These are phyloP conservation scores for Takifugu flavidus DNA, from an alignment of 2,113 vertebrate species.

Conservation along the genomic window DNA sequence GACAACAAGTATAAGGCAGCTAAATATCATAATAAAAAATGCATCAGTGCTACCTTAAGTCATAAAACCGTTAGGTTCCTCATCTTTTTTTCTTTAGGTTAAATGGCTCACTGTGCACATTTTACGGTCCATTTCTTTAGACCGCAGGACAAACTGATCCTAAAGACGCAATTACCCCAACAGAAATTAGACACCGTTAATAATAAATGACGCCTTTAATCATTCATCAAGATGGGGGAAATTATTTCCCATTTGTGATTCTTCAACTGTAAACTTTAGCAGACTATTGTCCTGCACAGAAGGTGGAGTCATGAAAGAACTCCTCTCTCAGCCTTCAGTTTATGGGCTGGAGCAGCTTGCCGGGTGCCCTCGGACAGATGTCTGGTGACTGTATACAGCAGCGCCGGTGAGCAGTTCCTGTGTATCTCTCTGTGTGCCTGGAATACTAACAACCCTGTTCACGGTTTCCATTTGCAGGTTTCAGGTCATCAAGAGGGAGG, in stretches of 20 bases:
- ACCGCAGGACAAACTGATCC: background rate
- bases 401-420: constrained; percentile 56
- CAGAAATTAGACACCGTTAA: background rate
- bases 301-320: background rate
- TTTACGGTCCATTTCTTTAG: no score
- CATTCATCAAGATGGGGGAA: background rate
- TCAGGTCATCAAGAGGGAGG: constrained; percentile 11
- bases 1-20: background rate
- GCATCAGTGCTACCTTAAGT: background rate
- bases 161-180: background rate
- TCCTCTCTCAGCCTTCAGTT: background rate
- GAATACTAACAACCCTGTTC: constrained; percentile 61
- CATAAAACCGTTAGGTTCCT: background rate
- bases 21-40: no score
- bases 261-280: background rate
- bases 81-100: background rate
- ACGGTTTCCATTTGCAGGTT: constrained; percentile 47
- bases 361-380: constrained; percentile 29
- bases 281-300: background rate
- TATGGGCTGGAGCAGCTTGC: constrained; percentile 13
- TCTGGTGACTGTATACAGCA: constrained; percentile 48
- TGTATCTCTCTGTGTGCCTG: constrained; percentile 59
- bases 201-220: background rate
- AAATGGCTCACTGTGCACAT: no score
- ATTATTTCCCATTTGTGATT: background rate